Base-by-base conservation (phyloP, 1,140 invertebrate species). In the Diabrotica undecimpunctata region DNA sequence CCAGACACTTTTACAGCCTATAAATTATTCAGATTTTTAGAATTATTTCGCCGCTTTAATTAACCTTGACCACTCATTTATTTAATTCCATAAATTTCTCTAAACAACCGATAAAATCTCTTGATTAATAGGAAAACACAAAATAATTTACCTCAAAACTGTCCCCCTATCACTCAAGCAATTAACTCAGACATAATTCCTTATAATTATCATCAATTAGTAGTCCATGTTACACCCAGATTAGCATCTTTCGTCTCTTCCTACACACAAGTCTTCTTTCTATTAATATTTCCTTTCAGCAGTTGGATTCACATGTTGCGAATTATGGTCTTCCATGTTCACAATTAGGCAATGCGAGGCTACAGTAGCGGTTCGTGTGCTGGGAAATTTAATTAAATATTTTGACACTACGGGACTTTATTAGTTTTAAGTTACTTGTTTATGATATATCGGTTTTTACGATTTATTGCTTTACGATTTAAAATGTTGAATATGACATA, bases 211-310 rank as follows among this genome's bases (percentile, higher is more conserved):
- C 7, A 60, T 60, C 58, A 60, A 60, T 60, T 60, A 60, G 46
- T 51, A n/a, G 38, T 50, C 46, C 58, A 60, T 36, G 58, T 60
- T 60, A 60, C 38, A 60, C 58, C 58, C 58, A 60, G 58, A 60
- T 60, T 57, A 60, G 58, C 38, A 60, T 60, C 58, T 60, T 60
- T 38, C 58, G 14, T 41, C 58, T 60, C 58, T 60, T 60, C 58
- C 58, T 60, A 60, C 58, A 51, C 14, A 60, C 36, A 50, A 35
- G 12, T 14, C 12, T 35, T 41, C 10, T 60, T 10, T 50, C 58
- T 60, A 60, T 60, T 60, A 60, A 60, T 51, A 51, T 50, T 60
- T 60, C n/a, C 58, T 60, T 39, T 36, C 56, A 36, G 13, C 46
- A 12, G 12, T 10, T 13, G 12, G 58, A 60, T 51, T 60, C 58